These are phyloP conservation scores for Carduelis carduelis DNA, from an alignment of 2,797 vertebrate genomes.

Conservation along the genomic window DNA sequence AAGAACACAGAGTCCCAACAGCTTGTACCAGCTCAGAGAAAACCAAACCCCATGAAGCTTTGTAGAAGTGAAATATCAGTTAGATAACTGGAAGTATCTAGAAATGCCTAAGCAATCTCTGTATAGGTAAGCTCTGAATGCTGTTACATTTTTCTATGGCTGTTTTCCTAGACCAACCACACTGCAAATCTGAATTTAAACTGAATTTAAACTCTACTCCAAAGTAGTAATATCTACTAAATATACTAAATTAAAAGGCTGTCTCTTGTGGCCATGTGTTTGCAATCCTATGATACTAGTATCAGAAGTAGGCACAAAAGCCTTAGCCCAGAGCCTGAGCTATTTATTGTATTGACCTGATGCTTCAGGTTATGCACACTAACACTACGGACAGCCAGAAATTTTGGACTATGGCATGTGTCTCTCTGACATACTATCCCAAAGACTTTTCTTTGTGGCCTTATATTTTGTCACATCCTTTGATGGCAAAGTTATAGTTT, in stretches of 20 bases:
- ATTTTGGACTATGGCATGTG: fast-evolving
- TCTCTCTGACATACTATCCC: neutral
- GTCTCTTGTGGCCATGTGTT: neutral
- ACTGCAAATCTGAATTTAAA: neutral
- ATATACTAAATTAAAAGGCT: neutral
- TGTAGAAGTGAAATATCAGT: neutral
- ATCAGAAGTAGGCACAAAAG: neutral
- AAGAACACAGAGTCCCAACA: neutral
- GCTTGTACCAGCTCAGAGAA: neutral
- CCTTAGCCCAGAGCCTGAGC: neutral
- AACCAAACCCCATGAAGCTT: neutral
- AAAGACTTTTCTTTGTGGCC: neutral
- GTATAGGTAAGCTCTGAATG: neutral
- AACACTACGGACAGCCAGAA: neutral
- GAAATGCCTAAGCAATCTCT: neutral
- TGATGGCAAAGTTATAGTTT: neutral
- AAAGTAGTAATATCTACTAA: neutral
- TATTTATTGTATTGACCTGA: neutral
- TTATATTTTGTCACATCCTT: neutral
- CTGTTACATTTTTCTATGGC: neutral
- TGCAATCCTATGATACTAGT: neutral
- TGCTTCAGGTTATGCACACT: neutral
- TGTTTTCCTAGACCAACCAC: neutral
- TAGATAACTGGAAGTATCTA: neutral
- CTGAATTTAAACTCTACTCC: no score